Evolutionary conservation across 2,797 vertebrate genomes (phyloP).

Genomic region (Gadopsis bispinosus): DNA sequence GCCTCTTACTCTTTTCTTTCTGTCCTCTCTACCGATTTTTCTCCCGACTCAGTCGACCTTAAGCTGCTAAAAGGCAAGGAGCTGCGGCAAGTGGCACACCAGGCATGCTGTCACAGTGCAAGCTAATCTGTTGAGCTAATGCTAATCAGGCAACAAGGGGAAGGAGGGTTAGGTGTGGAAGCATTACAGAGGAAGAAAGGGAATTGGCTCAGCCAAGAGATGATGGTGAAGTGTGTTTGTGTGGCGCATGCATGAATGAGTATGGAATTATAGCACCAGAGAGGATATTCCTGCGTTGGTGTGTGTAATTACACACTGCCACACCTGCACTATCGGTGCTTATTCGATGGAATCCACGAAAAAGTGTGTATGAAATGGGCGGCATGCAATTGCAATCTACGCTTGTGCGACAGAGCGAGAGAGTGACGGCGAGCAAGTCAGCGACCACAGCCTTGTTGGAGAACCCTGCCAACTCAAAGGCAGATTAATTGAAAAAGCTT

Average conservation of each 20-base stretch:
- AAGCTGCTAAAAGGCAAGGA: not conserved
- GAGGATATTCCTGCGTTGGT: not conserved
- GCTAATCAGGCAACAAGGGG: constrained; percentile 29
- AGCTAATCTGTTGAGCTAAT: constrained; percentile 38
- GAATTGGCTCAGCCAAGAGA: not conserved
- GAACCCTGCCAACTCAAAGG: constrained; percentile 58
- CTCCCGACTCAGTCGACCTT: not conserved
- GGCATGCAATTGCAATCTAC: constrained; percentile 43
- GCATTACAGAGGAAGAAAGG: not conserved
- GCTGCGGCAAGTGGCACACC: constrained; percentile 1
- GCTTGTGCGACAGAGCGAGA: not conserved
- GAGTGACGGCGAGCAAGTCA: constrained; percentile 47
- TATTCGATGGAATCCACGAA: constrained; percentile 11
- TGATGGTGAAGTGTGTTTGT: not conserved
- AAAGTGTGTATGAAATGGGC: constrained; percentile 19
- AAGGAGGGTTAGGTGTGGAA: not conserved
- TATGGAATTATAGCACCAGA: constrained; percentile 1
- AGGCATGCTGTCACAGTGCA: constrained; percentile 19
- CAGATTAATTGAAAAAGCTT: constrained; percentile 77
- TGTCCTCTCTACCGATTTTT: not conserved
- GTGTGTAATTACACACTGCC: constrained; percentile 21
- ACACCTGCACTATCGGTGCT: not conserved
- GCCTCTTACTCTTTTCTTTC: not conserved
- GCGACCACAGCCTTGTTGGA: constrained; percentile 49
- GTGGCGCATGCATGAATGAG: not conserved